Base-by-base conservation (phyloP, 2,113 vertebrate genomes). In the Anoplopoma fimbria region DNA sequence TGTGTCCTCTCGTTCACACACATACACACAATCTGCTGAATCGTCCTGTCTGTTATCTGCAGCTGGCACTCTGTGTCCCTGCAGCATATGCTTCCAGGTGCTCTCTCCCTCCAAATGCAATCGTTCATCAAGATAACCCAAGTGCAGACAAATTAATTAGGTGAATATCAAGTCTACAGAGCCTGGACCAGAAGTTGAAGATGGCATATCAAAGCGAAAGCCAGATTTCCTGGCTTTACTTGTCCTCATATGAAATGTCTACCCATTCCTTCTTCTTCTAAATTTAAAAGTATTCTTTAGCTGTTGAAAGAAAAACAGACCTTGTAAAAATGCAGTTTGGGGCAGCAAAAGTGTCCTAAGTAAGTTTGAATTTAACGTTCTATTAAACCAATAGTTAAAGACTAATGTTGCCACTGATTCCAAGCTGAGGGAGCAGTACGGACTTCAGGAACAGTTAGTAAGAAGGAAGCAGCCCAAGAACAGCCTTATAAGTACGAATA, bases 71-170 rank as follows among this genome's bases (percentile, higher is more conserved):
- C 79, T 71, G 88, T 71, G 91, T 93, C 92, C 92, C 93, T 58
- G 86, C 75, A 94, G 92, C 93, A 95, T 93, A 93, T 94, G 91
- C 51, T 89, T 88, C 90, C 94, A 94, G 93, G 94, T 95, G 95
- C 93, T 93, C 69, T 86, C 86, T 89, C 87, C 87, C 87, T 89
- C 60, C 86, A 81, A 91, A 90, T 42, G 80, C 85, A 84, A 91
- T 91, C 91, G 84, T 92, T 91, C 88, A 89, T 91, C 89, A 86
- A 90, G 84, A 79, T 87, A 90, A 91, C 87, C 90, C 92, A 74
- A 93, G 91, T 90, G 88, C 84, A 90, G 91, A 93, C 91, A 93
- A 92, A 90, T 93, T 91, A 92, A 93, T 93, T 93, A 88, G 88
- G 81, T 86, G 79, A 87, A 77, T 76, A 91, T 87, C 75, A 86